A percentile compares a stretch with the other conserved stretches of the same genome.
Conservation (phyloP, 2,113 vertebrate species). For the Sapajus apella region DNA sequence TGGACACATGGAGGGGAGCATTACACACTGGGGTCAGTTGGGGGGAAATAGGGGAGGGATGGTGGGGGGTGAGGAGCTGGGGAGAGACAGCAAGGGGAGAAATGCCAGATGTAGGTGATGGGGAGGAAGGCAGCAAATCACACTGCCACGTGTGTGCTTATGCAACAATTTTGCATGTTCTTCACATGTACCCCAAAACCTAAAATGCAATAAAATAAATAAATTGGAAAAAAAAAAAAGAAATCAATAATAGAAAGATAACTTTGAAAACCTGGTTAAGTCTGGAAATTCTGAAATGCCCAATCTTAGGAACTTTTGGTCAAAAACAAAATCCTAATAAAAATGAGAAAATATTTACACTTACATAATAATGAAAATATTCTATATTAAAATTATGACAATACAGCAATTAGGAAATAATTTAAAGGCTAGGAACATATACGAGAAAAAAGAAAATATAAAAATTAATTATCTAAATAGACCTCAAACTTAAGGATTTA, state of each 20-base stretch:
- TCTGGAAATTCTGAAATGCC: neutral
- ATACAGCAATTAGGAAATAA: neutral
- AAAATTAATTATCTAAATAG: neutral
- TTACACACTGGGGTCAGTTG: too few relatives aligned
- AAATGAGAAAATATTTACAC: neutral
- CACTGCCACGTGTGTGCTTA: too few relatives aligned
- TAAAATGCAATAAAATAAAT: too few relatives aligned
- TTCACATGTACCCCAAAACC: too few relatives aligned
- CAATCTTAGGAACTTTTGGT: neutral
- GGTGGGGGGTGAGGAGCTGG: too few relatives aligned
- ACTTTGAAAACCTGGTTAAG: neutral
- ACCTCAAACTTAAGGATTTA: constrained; percentile 6
- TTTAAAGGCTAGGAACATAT: neutral
- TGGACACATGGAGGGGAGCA: too few relatives aligned
- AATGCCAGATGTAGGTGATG: too few relatives aligned
- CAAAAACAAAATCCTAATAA: neutral
- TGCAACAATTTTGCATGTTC: too few relatives aligned
- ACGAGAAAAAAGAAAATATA: neutral
- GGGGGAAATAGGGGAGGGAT: too few relatives aligned
- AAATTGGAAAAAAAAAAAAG: too few relatives aligned
- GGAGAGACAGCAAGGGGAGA: too few relatives aligned
- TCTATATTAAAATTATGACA: neutral
- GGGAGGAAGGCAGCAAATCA: too few relatives aligned
- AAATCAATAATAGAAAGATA: neutral
- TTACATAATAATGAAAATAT: neutral